phyloP scores from a whole-genome alignment of 2,113 vertebrate genomes.

The Actinemys pallida region DNA sequence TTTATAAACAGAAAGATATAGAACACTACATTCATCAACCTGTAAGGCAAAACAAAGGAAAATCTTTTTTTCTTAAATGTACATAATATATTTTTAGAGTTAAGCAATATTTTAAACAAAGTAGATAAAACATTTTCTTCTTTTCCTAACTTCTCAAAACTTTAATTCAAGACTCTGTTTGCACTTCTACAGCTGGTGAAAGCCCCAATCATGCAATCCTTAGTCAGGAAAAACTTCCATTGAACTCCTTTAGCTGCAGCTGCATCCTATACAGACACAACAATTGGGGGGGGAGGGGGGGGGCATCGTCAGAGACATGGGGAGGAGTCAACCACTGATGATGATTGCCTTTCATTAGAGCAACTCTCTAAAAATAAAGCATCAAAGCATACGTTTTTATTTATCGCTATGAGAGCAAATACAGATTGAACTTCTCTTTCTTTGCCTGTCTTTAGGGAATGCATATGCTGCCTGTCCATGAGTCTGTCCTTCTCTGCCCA shows the following conservation, averaged over 20 bases:
- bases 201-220: not conserved
- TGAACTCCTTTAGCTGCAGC: not conserved
- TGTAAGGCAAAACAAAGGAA: not conserved
- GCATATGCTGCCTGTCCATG: not conserved
- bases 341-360: not conserved
- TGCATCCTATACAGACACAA: rapidly evolving
- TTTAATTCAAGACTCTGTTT: not conserved
- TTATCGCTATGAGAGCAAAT: too few relatives aligned
- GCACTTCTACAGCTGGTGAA: not conserved
- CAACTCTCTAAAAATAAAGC: not conserved
- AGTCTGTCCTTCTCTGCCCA: too few relatives aligned
- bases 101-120: not conserved
- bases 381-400: not conserved
- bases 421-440: not conserved
- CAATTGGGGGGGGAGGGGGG: too few relatives aligned
- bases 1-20: not conserved
- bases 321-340: too few relatives aligned
- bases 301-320: too few relatives aligned
- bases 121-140: not conserved
- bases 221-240: not conserved
- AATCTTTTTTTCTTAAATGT: not conserved
- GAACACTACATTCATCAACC: not conserved
- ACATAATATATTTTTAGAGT: not conserved
- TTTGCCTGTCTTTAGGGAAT: not conserved
- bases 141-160: not conserved